These are phyloP conservation scores for Clostera curtula DNA, from an alignment of 2,888 invertebrate genomes.

Conservation along the genomic window DNA sequence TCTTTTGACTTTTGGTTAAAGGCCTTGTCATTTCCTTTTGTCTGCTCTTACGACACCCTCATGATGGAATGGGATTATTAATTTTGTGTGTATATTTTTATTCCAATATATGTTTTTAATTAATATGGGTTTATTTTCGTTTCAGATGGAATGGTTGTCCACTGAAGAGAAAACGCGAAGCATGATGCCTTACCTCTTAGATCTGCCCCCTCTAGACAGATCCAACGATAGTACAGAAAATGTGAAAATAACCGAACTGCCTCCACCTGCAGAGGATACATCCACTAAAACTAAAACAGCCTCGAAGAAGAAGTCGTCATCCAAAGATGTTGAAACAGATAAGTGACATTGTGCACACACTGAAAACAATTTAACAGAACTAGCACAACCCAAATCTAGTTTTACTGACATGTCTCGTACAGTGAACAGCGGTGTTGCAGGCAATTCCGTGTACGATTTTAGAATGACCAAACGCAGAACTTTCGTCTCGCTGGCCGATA, in stretches of 20 bases:
- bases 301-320: slow-evolving; percentile 21
- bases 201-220: slow-evolving; percentile 50
- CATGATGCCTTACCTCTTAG: slow-evolving; percentile 65
- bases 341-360: slow-evolving; percentile 47
- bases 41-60: too few species aligned
- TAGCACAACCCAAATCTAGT: slow-evolving; percentile 23
- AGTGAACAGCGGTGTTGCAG: slow-evolving; percentile 42
- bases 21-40: too few species aligned
- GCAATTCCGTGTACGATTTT: slow-evolving; percentile 38
- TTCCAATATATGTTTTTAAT: too few species aligned
- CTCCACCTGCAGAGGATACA: slow-evolving; percentile 15
- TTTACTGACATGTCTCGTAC: slow-evolving; percentile 25
- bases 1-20: too few species aligned
- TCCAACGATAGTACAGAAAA: slow-evolving; percentile 14
- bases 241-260: slow-evolving; percentile 22
- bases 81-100: too few species aligned
- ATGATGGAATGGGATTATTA: too few species aligned
- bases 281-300: slow-evolving; percentile 15
- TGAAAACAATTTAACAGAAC: slow-evolving; percentile 18
- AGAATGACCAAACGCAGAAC: slow-evolving; percentile 30
- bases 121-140: slow-evolving; percentile 5
- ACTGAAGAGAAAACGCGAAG: slow-evolving; percentile 60
- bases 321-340: slow-evolving; percentile 39
- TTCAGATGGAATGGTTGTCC: slow-evolving; percentile 68
- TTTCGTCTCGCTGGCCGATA: slow-evolving; percentile 34